Conservation (phyloP, 2,888 invertebrate genomes). For the Clunio marinus region DNA sequence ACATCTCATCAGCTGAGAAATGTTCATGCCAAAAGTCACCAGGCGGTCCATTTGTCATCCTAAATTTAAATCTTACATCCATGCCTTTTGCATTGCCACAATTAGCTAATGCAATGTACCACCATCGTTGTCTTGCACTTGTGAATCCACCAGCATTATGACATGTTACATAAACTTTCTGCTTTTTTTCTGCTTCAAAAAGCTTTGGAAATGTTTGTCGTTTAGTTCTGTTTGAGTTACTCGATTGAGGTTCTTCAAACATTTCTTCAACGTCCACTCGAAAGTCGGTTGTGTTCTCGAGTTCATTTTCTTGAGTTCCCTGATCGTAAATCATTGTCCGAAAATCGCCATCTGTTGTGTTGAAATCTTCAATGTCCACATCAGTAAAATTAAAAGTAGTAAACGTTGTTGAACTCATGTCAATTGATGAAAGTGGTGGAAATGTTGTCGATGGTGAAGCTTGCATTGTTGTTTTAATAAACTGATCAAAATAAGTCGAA, state of each 20-base stretch:
- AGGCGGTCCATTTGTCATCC: constrained; percentile 81
- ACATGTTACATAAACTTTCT: constrained; percentile 56
- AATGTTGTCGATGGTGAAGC: not conserved
- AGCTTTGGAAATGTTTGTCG: not conserved
- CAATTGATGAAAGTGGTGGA: not conserved
- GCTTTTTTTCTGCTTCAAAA: constrained; percentile 43
- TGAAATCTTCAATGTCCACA: constrained; percentile 40
- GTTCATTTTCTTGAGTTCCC: constrained; percentile 40
- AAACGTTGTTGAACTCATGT: not conserved
- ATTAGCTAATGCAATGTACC: constrained; percentile 81
- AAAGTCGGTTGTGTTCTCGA: constrained; percentile 47
- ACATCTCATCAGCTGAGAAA: constrained; percentile 93
- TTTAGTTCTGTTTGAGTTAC: constrained; percentile 14
- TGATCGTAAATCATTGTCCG: constrained; percentile 24
- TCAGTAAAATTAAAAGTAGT: not conserved
- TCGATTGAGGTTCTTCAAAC: constrained; percentile 46
- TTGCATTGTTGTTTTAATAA: constrained; percentile 52
- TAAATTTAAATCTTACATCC: constrained; percentile 71
- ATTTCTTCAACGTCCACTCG: constrained; percentile 55
- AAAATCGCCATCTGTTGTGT: constrained; percentile 39
- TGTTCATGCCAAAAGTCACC: constrained; percentile 83
- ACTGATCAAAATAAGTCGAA: constrained; percentile 53
- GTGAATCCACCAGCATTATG: constrained; percentile 67
- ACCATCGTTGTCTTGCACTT: constrained; percentile 85
- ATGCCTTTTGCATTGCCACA: constrained; percentile 72